Conservation (phyloP, 53 echinoderm and acorn worm genomes). For the Pentamera pediparva region DNA sequence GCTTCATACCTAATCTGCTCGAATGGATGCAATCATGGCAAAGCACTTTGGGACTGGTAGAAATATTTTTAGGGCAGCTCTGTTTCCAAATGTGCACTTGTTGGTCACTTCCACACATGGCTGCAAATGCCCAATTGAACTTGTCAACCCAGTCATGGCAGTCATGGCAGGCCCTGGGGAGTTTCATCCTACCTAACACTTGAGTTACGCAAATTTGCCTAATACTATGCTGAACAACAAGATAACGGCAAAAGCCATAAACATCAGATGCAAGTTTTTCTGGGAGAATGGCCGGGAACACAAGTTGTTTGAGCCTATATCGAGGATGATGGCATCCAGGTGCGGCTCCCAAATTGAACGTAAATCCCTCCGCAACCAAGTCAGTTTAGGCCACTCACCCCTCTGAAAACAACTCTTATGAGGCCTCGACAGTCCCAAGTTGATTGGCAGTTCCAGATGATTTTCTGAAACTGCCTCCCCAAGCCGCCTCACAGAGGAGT, state of each 20-base stretch:
- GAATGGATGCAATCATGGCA: constrained; percentile 2
- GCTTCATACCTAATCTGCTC: not conserved
- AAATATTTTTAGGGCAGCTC: not conserved
- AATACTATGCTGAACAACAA: not conserved
- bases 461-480: constrained; percentile 15
- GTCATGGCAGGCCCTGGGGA: not conserved
- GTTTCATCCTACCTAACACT: constrained; percentile 1
- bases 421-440: not conserved
- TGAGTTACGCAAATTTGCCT: not conserved
- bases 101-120: not conserved
- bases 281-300: constrained; percentile 5
- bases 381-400: not conserved
- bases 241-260: not conserved
- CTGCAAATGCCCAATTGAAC: not conserved
- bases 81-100: not conserved
- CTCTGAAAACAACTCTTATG: no score
- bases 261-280: not conserved
- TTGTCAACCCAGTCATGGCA: not conserved
- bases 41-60: not conserved
- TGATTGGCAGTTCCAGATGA: not conserved
- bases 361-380: not conserved
- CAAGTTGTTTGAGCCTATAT: not conserved
- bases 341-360: not conserved
- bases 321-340: constrained; percentile 5
- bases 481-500: not conserved